Conservation (phyloP, 2,113 vertebrate species). For the Aspiorhynchus laticeps region DNA sequence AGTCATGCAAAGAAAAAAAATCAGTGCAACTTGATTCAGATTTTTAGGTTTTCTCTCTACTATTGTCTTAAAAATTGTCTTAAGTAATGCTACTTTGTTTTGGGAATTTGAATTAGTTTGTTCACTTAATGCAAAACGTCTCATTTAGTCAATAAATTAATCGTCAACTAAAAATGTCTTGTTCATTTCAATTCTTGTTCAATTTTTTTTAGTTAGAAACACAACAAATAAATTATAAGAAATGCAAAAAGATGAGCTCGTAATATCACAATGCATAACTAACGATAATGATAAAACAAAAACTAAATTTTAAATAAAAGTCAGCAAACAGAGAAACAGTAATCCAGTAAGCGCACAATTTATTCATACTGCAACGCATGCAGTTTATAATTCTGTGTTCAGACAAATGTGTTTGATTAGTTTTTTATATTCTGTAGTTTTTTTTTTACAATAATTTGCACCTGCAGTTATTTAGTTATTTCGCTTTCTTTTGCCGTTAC, state of each 20-base stretch:
- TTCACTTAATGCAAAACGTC: neutral
- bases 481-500: neutral
- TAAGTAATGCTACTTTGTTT: neutral
- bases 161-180: neutral
- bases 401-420: no score
- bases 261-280: neutral
- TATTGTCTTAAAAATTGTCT: neutral
- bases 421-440: no score
- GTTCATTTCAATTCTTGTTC: neutral
- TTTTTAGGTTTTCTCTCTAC: neutral
- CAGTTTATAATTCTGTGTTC: no score
- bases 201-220: neutral
- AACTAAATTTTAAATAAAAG: neutral
- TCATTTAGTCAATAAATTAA: neutral
- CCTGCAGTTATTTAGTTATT: neutral
- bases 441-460: neutral
- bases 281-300: neutral
- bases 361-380: no score
- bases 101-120: neutral
- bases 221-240: neutral
- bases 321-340: neutral
- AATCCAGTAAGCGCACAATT: neutral
- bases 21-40: neutral
- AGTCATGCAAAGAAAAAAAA: no score
- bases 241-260: neutral